These are phyloP conservation scores for Melanotus villosus DNA, from an alignment of 2,888 invertebrate species.

Conservation along the genomic window DNA sequence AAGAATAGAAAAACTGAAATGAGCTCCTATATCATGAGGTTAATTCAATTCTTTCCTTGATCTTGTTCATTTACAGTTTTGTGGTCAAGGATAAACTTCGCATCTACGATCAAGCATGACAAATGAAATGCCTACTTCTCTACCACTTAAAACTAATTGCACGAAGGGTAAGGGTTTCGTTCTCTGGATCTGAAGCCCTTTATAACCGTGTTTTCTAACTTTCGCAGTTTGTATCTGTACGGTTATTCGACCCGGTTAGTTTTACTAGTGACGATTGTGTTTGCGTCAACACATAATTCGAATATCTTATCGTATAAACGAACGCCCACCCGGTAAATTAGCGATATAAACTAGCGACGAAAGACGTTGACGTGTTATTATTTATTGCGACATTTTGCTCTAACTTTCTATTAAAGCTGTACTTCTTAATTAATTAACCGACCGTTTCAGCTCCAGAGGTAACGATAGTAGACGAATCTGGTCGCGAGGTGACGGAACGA, in stretches of 20 bases:
- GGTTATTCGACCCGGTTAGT: conserved; percentile 16
- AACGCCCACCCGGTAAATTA: too few species aligned
- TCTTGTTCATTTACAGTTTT: conserved; percentile 8
- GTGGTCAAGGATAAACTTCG: conserved; percentile 25
- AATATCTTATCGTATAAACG: not conserved
- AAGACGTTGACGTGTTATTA: conserved; percentile 17
- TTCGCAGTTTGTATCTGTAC: conserved; percentile 35
- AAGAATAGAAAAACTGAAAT: not conserved
- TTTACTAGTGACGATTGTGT: not conserved
- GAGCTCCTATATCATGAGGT: not conserved
- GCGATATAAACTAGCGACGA: too few species aligned
- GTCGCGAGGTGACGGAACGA: conserved; percentile 72
- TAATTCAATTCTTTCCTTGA: not conserved
- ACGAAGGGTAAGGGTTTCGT: conserved; percentile 19
- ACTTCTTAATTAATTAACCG: conserved; percentile 39
- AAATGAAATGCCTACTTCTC: conserved; percentile 29
- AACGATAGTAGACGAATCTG: conserved; percentile 74
- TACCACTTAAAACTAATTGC: conserved; percentile 40
- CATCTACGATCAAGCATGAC: conserved; percentile 30
- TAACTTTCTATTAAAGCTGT: conserved; percentile 27
- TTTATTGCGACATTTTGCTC: conserved; percentile 26
- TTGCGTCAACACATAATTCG: not conserved
- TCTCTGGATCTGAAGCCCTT: conserved; percentile 12
- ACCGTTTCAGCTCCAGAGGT: conserved; percentile 71
- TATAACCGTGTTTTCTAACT: conserved; percentile 27